Evolutionary conservation across 2,888 invertebrate genomes (phyloP).

Genomic region (Cheilosia vulpina): DNA sequence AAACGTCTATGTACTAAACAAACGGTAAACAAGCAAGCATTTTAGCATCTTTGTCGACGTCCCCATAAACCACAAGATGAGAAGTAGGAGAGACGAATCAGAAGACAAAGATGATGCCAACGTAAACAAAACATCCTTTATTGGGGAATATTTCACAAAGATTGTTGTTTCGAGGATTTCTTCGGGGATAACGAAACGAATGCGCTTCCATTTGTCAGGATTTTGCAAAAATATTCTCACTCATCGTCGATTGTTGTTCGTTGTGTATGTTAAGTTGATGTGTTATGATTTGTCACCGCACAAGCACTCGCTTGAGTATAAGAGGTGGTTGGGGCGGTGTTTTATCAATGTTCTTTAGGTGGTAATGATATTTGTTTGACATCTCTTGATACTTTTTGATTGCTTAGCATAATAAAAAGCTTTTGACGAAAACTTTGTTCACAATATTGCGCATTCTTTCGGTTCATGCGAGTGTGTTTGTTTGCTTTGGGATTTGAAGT

Average conservation of each 20-base stretch:
- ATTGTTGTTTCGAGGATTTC: slow-evolving; percentile 53
- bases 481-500: slow-evolving; percentile 25
- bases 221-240: slow-evolving; percentile 51
- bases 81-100: slow-evolving; percentile 23
- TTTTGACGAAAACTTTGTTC: slow-evolving; percentile 56
- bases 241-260: slow-evolving; percentile 50
- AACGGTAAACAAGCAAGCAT: slow-evolving; percentile 50
- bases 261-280: slow-evolving; percentile 45
- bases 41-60: slow-evolving; percentile 70
- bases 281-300: slow-evolving; percentile 59
- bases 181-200: slow-evolving; percentile 58
- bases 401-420: slow-evolving; percentile 66
- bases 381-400: slow-evolving; percentile 73
- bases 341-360: slow-evolving; percentile 59
- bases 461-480: slow-evolving; percentile 1
- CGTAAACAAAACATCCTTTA: slow-evolving; percentile 68
- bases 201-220: slow-evolving; percentile 68
- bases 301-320: slow-evolving; percentile 23
- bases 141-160: slow-evolving; percentile 38
- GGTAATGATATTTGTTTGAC: slow-evolving; percentile 75
- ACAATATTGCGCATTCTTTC: background rate
- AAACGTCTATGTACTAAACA: slow-evolving; percentile 14
- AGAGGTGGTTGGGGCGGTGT: background rate
- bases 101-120: slow-evolving; percentile 70
- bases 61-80: slow-evolving; percentile 66